Conservation (phyloP, 2,888 invertebrate genomes). For the Rosalia funebris region DNA sequence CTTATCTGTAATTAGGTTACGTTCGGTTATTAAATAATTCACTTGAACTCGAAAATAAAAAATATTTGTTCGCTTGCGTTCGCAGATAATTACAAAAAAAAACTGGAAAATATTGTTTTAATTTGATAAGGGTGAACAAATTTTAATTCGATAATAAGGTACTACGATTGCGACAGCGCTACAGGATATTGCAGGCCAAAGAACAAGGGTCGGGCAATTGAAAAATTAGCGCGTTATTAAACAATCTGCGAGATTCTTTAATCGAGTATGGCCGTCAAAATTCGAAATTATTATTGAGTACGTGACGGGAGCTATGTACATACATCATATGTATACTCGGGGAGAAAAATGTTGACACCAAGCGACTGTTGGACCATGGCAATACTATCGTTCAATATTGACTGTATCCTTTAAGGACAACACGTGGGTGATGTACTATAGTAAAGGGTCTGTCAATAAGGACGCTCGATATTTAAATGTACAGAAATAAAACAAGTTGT, state of each 20-base stretch:
- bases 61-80: not conserved
- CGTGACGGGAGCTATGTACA: not conserved
- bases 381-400: too few relatives aligned
- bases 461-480: too few relatives aligned
- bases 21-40: not conserved
- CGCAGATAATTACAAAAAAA: not conserved
- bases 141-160: constrained; percentile 10
- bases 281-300: constrained; percentile 9
- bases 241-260: too few relatives aligned
- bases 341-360: too few relatives aligned
- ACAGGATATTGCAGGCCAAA: constrained; percentile 1
- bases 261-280: constrained; percentile 12
- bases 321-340: not conserved
- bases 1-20: constrained; percentile 8
- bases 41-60: constrained; percentile 5
- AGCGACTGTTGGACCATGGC: too few relatives aligned
- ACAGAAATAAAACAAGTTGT: too few relatives aligned
- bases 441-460: too few relatives aligned
- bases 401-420: too few relatives aligned
- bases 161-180: not conserved
- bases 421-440: too few relatives aligned
- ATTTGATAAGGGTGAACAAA: not conserved
- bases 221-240: constrained; percentile 16
- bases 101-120: not conserved
- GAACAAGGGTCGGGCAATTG: constrained; percentile 6